Evolutionary conservation across 2,797 vertebrate genomes (phyloP), one percentile per base, ranked within the genome.

Genomic region (Aselliscus stoliczkanus): DNA sequence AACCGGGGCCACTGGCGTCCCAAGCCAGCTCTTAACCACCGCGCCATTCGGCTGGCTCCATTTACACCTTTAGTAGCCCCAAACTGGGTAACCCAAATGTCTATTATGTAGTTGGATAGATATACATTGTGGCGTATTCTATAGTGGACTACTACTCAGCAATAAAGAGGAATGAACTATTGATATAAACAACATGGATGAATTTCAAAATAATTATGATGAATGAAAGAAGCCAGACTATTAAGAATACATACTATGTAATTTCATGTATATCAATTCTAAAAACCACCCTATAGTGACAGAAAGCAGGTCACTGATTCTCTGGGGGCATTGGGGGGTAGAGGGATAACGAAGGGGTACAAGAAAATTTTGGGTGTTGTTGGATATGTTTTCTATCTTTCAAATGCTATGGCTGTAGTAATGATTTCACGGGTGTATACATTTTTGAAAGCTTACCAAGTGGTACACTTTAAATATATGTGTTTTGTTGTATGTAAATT

Each of bases 11-110:
- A n/a, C n/a, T n/a, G n/a, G n/a, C n/a, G n/a, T n/a, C n/a, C n/a
- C n/a, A n/a, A n/a, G n/a, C n/a, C n/a, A n/a, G n/a, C n/a, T n/a
- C n/a, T n/a, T n/a, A n/a, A n/a, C n/a, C n/a, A n/a, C n/a, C n/a
- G n/a, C n/a, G n/a, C n/a, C n/a, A n/a, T n/a, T n/a, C n/a, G n/a
- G n/a, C n/a, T n/a, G n/a, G n/a, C n/a, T n/a, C n/a, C n/a, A n/a
- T n/a, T n/a, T n/a, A n/a, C n/a, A n/a, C n/a, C 47, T 91, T 91
- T 82, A 84, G 50, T 91, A 87, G 65, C 65, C 17, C 73, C n/a
- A 56, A 84, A 72, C 21, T 37, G 34, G 42, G 73, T 88, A 91
- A 72, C 14, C 25, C 23, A n/a, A 27, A 65, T 90, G 47, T 76
- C 52, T 84, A 10, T 72, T 52, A 81, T 31, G 20, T n/a, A 72